These are phyloP conservation scores for Pelvicachromis taeniatus DNA, from an alignment of 2,113 vertebrate species.

Conservation along the genomic window DNA sequence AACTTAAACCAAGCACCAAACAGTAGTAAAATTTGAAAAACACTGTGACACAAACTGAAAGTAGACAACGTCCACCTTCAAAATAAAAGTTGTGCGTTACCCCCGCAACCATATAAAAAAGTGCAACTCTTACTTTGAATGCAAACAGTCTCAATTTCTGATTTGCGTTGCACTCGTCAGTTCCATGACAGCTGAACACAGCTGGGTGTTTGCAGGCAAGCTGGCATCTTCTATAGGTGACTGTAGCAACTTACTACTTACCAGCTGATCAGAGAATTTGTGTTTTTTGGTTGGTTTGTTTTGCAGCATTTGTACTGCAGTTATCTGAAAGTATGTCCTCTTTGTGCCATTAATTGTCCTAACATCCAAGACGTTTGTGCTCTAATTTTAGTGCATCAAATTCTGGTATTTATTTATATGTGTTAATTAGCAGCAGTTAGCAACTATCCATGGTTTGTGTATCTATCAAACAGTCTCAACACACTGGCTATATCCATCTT, in stretches of 20 bases:
- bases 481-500: not conserved
- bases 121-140: not conserved
- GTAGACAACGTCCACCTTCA: not conserved
- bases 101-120: not conserved
- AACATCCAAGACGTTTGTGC: not conserved
- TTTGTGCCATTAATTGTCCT: not conserved
- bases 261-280: not conserved
- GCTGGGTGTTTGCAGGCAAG: not conserved
- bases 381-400: not conserved
- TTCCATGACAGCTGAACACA: not conserved
- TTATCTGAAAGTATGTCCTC: accelerated
- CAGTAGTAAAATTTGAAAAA: too few species aligned
- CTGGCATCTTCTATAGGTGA: not conserved
- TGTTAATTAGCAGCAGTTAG: not conserved
- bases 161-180: not conserved
- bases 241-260: not conserved
- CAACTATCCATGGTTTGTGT: not conserved
- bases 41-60: too few species aligned
- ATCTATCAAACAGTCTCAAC: not conserved
- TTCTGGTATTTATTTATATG: not conserved
- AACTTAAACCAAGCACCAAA: not conserved
- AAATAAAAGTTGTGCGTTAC: not conserved
- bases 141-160: not conserved
- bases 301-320: not conserved
- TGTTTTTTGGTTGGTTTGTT: not conserved